Evolutionary conservation across 2,888 invertebrate species (phyloP).

Genomic region (Drosophila phalerata): DNA sequence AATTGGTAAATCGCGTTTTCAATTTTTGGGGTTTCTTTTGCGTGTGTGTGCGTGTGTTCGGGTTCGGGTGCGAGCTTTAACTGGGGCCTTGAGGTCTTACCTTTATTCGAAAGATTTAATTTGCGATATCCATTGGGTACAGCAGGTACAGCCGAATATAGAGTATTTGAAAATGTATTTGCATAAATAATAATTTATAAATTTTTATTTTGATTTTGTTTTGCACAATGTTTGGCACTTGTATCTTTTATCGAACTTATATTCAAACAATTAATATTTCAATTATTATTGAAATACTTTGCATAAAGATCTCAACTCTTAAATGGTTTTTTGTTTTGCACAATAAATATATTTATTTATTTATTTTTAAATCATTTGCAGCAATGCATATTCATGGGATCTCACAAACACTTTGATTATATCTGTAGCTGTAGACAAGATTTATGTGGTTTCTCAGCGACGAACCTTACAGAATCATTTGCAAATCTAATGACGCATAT

Average conservation of each 20-base stretch:
- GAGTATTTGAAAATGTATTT: conserved; percentile 37
- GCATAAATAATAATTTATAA: conserved; percentile 55
- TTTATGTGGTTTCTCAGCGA: conserved; percentile 66
- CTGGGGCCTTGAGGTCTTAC: conserved; percentile 65
- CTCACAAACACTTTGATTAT: conserved; percentile 53
- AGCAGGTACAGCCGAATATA: conserved; percentile 35
- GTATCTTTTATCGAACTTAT: conserved; percentile 39
- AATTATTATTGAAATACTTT: conserved; percentile 52
- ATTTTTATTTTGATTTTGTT: conserved; percentile 51
- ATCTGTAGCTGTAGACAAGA: conserved; percentile 51
- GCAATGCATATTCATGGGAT: conserved; percentile 65
- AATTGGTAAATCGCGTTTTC: conserved; percentile 72
- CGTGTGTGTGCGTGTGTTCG: conserved; percentile 29
- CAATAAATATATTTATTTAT: conserved; percentile 31
- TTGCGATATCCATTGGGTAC: conserved; percentile 74
- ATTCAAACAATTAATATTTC: conserved; percentile 54
- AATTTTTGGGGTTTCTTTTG: conserved; percentile 23
- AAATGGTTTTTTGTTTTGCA: conserved; percentile 25
- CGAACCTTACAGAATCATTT: conserved; percentile 49
- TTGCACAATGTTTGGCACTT: conserved; percentile 72
- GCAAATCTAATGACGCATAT: conserved; percentile 60
- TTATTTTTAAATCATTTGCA: conserved; percentile 42
- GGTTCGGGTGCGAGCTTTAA: conserved; percentile 54
- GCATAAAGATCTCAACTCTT: conserved; percentile 42
- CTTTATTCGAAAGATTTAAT: conserved; percentile 72